Evolutionary conservation across 1,140 invertebrate species (phyloP).

Genomic region (Pogonomyrmex barbatus): DNA sequence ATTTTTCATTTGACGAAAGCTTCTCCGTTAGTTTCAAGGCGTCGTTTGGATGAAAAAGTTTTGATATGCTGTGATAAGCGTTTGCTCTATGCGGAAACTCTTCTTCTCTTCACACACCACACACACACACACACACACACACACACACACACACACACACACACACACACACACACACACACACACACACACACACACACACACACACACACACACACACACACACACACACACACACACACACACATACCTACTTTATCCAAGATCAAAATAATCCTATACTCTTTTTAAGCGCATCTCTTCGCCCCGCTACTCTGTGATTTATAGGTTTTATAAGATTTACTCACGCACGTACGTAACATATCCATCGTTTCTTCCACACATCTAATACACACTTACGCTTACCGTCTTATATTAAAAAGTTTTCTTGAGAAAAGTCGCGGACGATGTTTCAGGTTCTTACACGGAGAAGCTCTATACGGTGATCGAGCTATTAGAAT

Average conservation of each 20-base stretch:
- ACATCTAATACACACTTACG: neutral
- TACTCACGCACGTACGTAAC: neutral
- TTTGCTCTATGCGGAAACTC: neutral
- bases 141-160: too few species aligned
- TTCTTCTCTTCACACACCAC: too few species aligned
- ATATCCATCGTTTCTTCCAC: neutral
- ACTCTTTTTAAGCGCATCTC: neutral
- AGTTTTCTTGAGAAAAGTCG: constrained; percentile 23
- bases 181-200: too few species aligned
- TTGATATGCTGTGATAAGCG: constrained; percentile 8
- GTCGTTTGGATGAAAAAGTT: neutral
- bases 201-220: too few species aligned
- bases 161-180: too few species aligned
- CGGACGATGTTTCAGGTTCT: neutral
- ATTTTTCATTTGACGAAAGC: neutral
- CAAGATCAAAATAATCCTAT: constrained; percentile 40
- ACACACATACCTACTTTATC: constrained; percentile 27
- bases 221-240: too few species aligned
- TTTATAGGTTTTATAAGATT: constrained; percentile 41
- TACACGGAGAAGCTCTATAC: neutral
- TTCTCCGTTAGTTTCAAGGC: constrained; percentile 1
- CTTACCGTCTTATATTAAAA: constrained; percentile 35
- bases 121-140: too few species aligned
- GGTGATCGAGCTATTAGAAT: constrained; percentile 5
- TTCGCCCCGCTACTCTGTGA: neutral